These are phyloP conservation scores for Sycon ciliatum DNA, from an alignment of 37 sponge, comb jelly and placozoan genomes.

Conservation along the genomic window DNA sequence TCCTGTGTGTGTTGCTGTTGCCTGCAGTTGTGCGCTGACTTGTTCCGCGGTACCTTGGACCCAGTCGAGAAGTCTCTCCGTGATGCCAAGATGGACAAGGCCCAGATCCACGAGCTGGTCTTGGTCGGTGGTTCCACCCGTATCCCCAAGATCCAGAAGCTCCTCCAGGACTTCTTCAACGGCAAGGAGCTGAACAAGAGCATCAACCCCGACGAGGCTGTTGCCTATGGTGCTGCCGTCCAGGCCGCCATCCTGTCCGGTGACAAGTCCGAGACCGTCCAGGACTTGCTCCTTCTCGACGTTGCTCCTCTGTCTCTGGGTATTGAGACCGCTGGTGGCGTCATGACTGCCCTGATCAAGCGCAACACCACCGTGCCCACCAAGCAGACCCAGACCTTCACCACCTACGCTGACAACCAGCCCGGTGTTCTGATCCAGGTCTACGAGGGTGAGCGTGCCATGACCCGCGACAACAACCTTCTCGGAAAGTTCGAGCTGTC, in stretches of 20 bases:
- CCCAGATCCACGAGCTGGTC: conserved; percentile 85
- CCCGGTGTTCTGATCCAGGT: conserved; percentile 81
- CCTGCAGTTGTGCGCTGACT: no score
- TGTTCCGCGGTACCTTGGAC: conserved; percentile 83
- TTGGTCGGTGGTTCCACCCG: conserved; percentile 96
- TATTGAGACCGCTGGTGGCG: conserved; percentile 95
- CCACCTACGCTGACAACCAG: conserved; percentile 93
- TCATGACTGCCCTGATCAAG: conserved; percentile 93
- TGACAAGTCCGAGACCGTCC: conserved; percentile 89
- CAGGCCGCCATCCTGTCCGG: conserved; percentile 89
- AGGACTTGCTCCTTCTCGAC: conserved; percentile 86
- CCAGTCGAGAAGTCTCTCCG: conserved; percentile 83
- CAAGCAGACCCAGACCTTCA: conserved; percentile 77
- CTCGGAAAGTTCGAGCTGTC: conserved; percentile 91
- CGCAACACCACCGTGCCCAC: conserved; percentile 92
- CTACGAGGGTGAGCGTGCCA: conserved; percentile 93
- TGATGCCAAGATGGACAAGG: conserved; percentile 79
- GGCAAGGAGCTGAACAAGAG: conserved; percentile 95
- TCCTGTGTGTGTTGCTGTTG: no score
- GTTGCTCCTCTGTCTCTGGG: conserved; percentile 92
- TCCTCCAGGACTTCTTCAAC: conserved; percentile 87
- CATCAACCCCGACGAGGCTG: conserved; percentile 98
- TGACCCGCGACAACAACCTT: conserved; percentile 92
- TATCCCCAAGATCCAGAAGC: conserved; percentile 95
- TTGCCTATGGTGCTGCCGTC: conserved; percentile 97